Evolutionary conservation across 2,797 vertebrate species (phyloP), one percentile per base, ranked within the genome.

Genomic region (Okamejei kenojei): DNA sequence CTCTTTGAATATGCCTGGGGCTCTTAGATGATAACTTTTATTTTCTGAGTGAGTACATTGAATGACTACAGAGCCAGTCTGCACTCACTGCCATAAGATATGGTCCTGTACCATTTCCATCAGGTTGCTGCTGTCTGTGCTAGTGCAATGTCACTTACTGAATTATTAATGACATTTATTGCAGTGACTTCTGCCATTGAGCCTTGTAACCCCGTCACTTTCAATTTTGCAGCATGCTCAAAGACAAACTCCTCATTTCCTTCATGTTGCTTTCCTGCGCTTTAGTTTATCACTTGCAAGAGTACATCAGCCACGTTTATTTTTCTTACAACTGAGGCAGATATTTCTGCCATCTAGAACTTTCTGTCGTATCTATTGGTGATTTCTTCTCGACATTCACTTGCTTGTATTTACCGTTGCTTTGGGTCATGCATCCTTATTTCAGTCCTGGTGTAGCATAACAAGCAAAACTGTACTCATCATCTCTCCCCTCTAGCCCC

Each of bases 51-150:
- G 17, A 21, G 17, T 32, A 32, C 61, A 35, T 23, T 68, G n/a
- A 19, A 21, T 68, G 63, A 88, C 61, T 88, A n/a, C 17, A 19
- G 61, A 32, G 84, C 5, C 63, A 88, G 63, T 35, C 84, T 88
- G 84, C 84, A n/a, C 68, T 29, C 63, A 35, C 61, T 88, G 84
- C 84, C 63, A 68, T 68, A 17, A 38, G 19, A 68, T 17, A 88
- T 88, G n/a, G 63, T 35, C 63, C 63, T 17, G 17, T 88, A 9
- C n/a, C 63, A 88, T 68, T 88, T 65, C n/a, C 61, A 88, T 68
- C 63, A 68, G 82, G 84, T 45, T 68, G 84, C n/a, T 23, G 84
- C n/a, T 88, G 19, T n/a, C 84, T 88, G n/a, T n/a, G 65, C 84
- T 11, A 8, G 32, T 88, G 19, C 32, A 68, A 88, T 88, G 65